Conservation (phyloP, 2,888 invertebrate genomes). For the Sphaerophoria taeniata region DNA sequence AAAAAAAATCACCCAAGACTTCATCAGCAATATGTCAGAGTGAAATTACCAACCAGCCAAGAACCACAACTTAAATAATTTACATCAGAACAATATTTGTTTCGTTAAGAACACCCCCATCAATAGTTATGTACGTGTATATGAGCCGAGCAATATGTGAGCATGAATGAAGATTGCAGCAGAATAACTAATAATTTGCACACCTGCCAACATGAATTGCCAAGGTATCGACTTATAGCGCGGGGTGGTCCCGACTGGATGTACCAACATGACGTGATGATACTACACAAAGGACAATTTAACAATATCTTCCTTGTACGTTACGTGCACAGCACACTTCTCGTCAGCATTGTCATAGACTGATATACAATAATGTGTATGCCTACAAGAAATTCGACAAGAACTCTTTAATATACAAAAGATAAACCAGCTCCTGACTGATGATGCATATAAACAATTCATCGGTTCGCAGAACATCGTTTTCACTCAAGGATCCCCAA, state of each 20-base stretch:
- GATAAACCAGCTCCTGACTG: slow-evolving; percentile 30
- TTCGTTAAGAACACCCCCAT: slow-evolving; percentile 49
- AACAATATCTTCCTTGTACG: slow-evolving; percentile 23
- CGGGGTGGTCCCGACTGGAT: background rate
- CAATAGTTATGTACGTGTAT: background rate
- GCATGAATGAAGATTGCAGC: slow-evolving; percentile 41
- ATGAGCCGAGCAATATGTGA: background rate
- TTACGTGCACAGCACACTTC: background rate
- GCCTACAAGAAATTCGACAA: slow-evolving; percentile 2
- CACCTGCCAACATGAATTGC: slow-evolving; percentile 11
- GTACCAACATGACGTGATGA: slow-evolving; percentile 28
- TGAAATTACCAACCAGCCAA: slow-evolving; percentile 52
- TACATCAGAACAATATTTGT: slow-evolving; percentile 63
- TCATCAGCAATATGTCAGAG: slow-evolving; percentile 33
- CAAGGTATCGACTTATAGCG: background rate
- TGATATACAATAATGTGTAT: slow-evolving; percentile 23
- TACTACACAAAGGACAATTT: slow-evolving; percentile 56
- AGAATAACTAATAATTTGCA: slow-evolving; percentile 66
- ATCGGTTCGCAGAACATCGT: slow-evolving; percentile 65
- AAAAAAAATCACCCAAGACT: too few relatives aligned
- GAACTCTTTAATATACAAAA: slow-evolving; percentile 18
- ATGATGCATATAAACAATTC: slow-evolving; percentile 75
- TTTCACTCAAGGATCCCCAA: slow-evolving; percentile 55
- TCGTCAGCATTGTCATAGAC: background rate
- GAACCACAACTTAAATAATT: slow-evolving; percentile 68